Evolutionary conservation across 2,797 vertebrate genomes (phyloP).

Genomic region (Sebastes trivittatus): DNA sequence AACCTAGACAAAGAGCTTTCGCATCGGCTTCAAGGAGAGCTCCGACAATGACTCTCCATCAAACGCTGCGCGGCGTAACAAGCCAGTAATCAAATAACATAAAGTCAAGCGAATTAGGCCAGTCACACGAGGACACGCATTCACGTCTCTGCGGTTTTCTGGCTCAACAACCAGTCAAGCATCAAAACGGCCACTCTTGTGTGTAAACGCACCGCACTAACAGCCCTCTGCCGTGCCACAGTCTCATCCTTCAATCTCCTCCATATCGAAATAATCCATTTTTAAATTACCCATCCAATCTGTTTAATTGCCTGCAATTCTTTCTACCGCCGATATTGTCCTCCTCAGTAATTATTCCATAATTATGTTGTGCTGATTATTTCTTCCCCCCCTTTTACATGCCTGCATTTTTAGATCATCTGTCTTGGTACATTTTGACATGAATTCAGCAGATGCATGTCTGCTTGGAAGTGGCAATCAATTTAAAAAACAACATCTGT

Average conservation of each 20-base stretch:
- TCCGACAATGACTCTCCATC: constrained; percentile 33
- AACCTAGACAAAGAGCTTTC: constrained; percentile 66
- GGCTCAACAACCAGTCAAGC: constrained; percentile 6
- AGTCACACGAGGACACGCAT: constrained; percentile 31
- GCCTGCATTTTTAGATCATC: constrained; percentile 5
- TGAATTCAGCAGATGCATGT: not conserved
- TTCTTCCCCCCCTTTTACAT: constrained; percentile 1
- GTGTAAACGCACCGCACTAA: not conserved
- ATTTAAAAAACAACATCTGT: constrained; percentile 43
- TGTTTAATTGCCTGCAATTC: constrained; percentile 51
- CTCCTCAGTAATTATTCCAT: constrained; percentile 44
- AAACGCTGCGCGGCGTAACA: constrained; percentile 27
- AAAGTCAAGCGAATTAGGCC: constrained; percentile 36
- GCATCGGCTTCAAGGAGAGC: constrained; percentile 53
- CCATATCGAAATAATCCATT: constrained; percentile 50
- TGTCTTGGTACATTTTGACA: not conserved
- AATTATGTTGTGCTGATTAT: constrained; percentile 40
- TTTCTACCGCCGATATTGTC: constrained; percentile 45
- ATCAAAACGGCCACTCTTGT: constrained; percentile 8
- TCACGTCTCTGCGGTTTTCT: constrained; percentile 7
- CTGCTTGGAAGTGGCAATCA: not conserved
- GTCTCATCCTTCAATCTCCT: constrained; percentile 15
- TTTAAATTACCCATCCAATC: constrained; percentile 51
- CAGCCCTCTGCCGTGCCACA: not conserved
- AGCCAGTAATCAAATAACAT: constrained; percentile 64